Base-by-base conservation (phyloP, 2,888 invertebrate genomes). In the Theretra japonica region DNA sequence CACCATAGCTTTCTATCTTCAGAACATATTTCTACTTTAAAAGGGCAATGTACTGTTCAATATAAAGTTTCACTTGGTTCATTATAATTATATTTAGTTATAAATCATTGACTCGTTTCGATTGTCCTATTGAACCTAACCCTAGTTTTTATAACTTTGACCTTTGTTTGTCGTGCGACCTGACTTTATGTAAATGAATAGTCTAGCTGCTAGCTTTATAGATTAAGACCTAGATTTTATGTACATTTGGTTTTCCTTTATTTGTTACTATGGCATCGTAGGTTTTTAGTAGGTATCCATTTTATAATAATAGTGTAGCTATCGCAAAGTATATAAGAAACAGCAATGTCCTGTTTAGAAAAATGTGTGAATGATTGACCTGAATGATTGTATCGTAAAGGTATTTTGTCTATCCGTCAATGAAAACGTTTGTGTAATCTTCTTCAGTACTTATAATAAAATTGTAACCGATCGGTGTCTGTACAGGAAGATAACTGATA, bases 141-240 rank as follows among this genome's bases (percentile, higher is more conserved):
- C 62, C n/a, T 8, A n/a, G n/a, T 62, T 33, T 62, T 33, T 62
- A 33, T 62, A 33, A 7, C 33, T 33, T 33, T n/a, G 33, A 62
- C 62, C 62, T 62, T 33, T 11, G n/a, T 1, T 33, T 62, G 11
- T 33, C 62, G 33, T 33, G 30, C 11, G 62, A 62, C 62, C 62
- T n/a, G n/a, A n/a, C 53, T 62, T 62, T 62, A 33, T 62, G n/a
- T 33, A n/a, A 62, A 33, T n/a, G 7, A 62, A 62, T 19, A n/a
- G 53, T n/a, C 53, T 53, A 33, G 25, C 8, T 33, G 17, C 53
- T 53, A 33, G 5, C 8, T 62, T 30, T 30, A n/a, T 19, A 62
- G 5, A n/a, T 15, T 25, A 17, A 28, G 4, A 58, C 58, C 25
- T 58, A 58, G 58, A 53, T 53, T 58, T 58, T 25, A 58, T 25